Percentiles rank a stretch among this genome's conserved stretches.
Evolutionary conservation across 2,113 vertebrate genomes (phyloP).

Genomic region (Chionodraco myersi): DNA sequence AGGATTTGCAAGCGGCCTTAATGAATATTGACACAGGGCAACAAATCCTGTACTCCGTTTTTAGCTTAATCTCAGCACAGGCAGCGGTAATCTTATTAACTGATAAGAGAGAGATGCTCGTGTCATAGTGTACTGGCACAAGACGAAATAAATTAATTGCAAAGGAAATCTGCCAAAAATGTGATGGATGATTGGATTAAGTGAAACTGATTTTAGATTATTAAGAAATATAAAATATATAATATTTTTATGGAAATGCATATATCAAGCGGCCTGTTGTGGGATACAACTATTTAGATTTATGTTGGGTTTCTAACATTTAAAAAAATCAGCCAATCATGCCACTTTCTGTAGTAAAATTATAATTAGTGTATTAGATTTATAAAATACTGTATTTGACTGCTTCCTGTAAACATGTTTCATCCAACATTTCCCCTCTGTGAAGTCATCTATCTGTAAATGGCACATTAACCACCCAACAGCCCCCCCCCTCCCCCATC

Average conservation of each 20-base stretch:
- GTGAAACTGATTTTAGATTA: slow-evolving; percentile 16
- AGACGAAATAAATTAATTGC: not conserved
- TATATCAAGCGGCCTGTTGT: too few relatives aligned
- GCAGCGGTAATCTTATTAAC: slow-evolving; percentile 31
- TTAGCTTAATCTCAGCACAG: slow-evolving; percentile 19
- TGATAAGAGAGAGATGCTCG: slow-evolving; percentile 21
- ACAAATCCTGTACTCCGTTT: slow-evolving; percentile 40
- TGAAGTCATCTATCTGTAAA: slow-evolving; percentile 66
- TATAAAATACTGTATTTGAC: not conserved
- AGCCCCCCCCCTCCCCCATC: slow-evolving; percentile 55
- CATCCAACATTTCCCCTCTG: slow-evolving; percentile 32
- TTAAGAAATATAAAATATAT: not conserved
- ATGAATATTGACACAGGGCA: slow-evolving; percentile 25
- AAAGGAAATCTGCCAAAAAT: not conserved
- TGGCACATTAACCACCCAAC: slow-evolving; percentile 71
- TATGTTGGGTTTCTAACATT: too few relatives aligned
- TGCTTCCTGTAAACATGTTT: slow-evolving; percentile 45
- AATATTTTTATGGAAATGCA: not conserved
- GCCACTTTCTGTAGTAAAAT: not conserved
- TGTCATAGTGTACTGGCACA: slow-evolving; percentile 4
- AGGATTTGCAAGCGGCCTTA: not conserved
- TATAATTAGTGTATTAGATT: not conserved
- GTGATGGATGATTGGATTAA: not conserved
- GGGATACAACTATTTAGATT: too few relatives aligned
- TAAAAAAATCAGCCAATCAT: not conserved